These are phyloP conservation scores for Thunnus thynnus DNA, from an alignment of 2,113 vertebrate species.

Conservation along the genomic window DNA sequence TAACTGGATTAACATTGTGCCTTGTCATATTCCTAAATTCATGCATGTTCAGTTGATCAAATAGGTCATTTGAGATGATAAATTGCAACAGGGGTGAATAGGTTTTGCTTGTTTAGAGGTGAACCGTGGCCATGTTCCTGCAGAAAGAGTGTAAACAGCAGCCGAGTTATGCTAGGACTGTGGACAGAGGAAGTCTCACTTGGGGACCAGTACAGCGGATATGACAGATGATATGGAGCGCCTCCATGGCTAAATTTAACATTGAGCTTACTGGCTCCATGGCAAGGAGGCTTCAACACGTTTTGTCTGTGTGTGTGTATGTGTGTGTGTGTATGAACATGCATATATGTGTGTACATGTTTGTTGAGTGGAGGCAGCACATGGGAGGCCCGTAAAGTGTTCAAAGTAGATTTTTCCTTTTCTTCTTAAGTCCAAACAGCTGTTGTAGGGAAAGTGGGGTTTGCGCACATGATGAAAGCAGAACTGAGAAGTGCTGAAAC, in stretches of 20 bases:
- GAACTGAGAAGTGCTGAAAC: slow-evolving; percentile 28
- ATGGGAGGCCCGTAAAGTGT: slow-evolving; percentile 60
- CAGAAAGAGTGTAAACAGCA: slow-evolving; percentile 74
- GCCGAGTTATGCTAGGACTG: slow-evolving; percentile 75
- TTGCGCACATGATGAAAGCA: slow-evolving; percentile 34
- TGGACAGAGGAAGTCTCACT: slow-evolving; percentile 80
- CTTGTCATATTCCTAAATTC: not conserved
- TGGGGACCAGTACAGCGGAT: slow-evolving; percentile 75
- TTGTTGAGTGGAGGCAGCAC: slow-evolving; percentile 66
- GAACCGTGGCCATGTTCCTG: slow-evolving; percentile 38
- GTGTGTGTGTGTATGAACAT: slow-evolving; percentile 1
- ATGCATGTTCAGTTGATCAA: not conserved
- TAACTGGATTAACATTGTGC: not conserved
- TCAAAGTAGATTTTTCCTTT: slow-evolving; percentile 59
- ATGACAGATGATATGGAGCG: slow-evolving; percentile 80
- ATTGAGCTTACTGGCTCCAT: slow-evolving; percentile 68
- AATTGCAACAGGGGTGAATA: not conserved
- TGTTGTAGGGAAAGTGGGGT: slow-evolving; percentile 53
- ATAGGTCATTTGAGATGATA: not conserved
- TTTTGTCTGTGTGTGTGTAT: slow-evolving; percentile 28
- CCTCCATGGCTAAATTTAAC: slow-evolving; percentile 83
- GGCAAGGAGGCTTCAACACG: slow-evolving; percentile 37
- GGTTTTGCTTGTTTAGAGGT: slow-evolving; percentile 22
- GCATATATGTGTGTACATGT: slow-evolving; percentile 38
- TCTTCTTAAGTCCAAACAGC: slow-evolving; percentile 69